Base-by-base conservation (phyloP, 2,888 invertebrate genomes). In the Dicranocentrus wangi region DNA sequence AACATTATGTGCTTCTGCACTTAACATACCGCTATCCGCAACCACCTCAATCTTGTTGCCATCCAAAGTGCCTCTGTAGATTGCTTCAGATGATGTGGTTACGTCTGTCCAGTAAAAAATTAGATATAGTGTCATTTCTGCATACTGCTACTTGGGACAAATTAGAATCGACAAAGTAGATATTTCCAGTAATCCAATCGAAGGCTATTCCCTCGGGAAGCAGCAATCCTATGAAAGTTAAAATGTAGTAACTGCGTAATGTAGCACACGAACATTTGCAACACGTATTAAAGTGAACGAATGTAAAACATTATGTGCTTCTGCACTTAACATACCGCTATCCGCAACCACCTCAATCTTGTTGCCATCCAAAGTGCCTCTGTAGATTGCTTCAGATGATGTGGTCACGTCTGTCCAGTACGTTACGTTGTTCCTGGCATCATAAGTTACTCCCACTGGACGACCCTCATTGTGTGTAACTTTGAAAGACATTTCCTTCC, bases 151-250 rank as follows among this genome's bases (percentile, higher is more conserved):
- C 93, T 87, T 92, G 92, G 17, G 92, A 91, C 85, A 92, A 90
- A 43, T 91, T 91, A 0, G 92, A 91, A 88, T 96, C 96, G 1
- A 93, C 93, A 88, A 95, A 94, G 89, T 95, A 96, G 51, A 96
- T 91, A 88, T 95, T 95, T 0, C 92, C 92, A 0, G 94, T 94
- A 7, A 94, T 87, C 92, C 93, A 94, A 88, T 95, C 95, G 23
- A 94, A 89, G 0, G 93, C 93, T 72, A 95, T 89, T 86, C 94
- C 94, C 82, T 94, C 94, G 0, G 94, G 93, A 2, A 91, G 90
- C 80, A 92, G 92, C 0, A 95, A 87, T 0, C 95, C 95, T 83
- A 63, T n/a, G 47, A 53, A 23, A 43, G n/a, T n/a, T n/a, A n/a
- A n/a, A n/a, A n/a, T n/a, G n/a, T n/a, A n/a, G n/a, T n/a, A n/a